Evolutionary conservation across 37 sponge, comb jelly and placozoan species (phyloP).

Genomic region (Tethya wilhelma): DNA sequence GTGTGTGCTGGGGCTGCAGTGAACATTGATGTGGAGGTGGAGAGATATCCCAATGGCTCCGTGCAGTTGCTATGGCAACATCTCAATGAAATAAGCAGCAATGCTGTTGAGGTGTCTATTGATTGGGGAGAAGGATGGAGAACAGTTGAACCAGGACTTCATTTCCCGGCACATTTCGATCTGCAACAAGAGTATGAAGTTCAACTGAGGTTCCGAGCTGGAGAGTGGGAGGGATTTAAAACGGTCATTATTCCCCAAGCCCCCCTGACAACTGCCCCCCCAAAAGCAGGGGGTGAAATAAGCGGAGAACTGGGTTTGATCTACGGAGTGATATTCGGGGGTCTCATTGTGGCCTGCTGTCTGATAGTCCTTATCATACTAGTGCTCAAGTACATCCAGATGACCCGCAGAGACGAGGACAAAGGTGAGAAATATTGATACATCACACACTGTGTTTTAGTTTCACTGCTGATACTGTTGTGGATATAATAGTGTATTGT

Average conservation of each 20-base stretch:
- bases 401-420: slow-evolving; percentile 38
- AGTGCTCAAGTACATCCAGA: slow-evolving; percentile 54
- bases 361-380: slow-evolving; percentile 24
- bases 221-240: slow-evolving; percentile 1
- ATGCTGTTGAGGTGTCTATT: not conserved
- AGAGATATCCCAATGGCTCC: slow-evolving; percentile 1
- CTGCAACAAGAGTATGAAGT: not conserved
- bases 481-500: too few relatives aligned
- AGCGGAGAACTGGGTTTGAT: slow-evolving; percentile 2
- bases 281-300: not conserved
- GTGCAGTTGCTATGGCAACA: slow-evolving; percentile 8
- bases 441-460: not conserved
- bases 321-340: slow-evolving; percentile 39
- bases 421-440: slow-evolving; percentile 19
- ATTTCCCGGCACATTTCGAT: not conserved
- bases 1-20: not conserved
- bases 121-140: slow-evolving; percentile 10
- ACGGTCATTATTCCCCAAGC: not conserved
- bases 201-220: not conserved
- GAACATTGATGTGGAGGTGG: not conserved
- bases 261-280: not conserved
- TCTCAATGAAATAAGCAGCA: not conserved
- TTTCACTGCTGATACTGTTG: too few relatives aligned
- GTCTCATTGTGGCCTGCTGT: slow-evolving; percentile 8
- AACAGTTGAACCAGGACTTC: not conserved